phyloP scores from a whole-genome alignment of 2,113 vertebrate genomes.

The Brachyhypopomus gauderio region DNA sequence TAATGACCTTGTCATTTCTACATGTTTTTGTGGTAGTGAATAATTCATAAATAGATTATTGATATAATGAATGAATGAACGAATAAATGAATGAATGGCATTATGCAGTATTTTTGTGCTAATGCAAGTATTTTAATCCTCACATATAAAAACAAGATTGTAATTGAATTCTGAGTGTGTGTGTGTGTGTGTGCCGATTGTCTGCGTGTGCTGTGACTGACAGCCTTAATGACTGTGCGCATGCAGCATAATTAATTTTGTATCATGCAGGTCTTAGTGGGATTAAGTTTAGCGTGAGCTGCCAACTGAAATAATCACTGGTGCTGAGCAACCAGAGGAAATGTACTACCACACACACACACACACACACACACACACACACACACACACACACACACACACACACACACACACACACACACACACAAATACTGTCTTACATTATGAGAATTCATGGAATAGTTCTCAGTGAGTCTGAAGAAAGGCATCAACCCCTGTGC shows the following conservation, averaged over 20 bases:
- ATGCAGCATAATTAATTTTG: constrained; percentile 41
- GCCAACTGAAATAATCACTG: constrained; percentile 47
- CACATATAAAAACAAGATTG: constrained; percentile 4
- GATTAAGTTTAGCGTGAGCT: constrained; percentile 35
- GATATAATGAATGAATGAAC: neutral
- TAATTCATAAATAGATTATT: neutral
- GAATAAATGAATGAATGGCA: neutral
- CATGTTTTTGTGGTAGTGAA: too few relatives aligned
- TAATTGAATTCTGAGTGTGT: constrained; percentile 1
- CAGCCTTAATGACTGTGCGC: constrained; percentile 7
- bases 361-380: neutral
- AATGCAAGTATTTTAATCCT: constrained; percentile 17
- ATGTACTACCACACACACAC: neutral
- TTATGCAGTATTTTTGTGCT: neutral
- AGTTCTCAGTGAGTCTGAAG: neutral
- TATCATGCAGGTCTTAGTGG: constrained; percentile 30
- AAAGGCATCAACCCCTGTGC: too few relatives aligned
- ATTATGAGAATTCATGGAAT: neutral
- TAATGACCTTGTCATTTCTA: too few relatives aligned
- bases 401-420: neutral
- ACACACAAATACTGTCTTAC: neutral
- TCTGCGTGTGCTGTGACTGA: constrained; percentile 19
- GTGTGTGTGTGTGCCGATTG: neutral
- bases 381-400: neutral
- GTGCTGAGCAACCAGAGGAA: constrained; percentile 24